A percentile compares a stretch with the other conserved stretches of the same genome.
Conservation (phyloP, 2,888 invertebrate species). For the Caenorhabditis sp. region DNA sequence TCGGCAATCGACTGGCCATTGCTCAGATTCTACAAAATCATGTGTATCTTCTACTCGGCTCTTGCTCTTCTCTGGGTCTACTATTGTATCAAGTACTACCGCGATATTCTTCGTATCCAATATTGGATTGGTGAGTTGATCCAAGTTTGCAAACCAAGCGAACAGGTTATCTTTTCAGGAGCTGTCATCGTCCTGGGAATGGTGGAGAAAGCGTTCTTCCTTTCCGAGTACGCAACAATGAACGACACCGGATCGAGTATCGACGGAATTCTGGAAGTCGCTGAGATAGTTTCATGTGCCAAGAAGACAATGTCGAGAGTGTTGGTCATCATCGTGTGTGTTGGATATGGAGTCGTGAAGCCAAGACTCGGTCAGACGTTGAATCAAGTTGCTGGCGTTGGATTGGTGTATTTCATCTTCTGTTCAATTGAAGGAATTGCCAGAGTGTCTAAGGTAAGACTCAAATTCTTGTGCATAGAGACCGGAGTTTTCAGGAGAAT, state of each 20-base stretch:
- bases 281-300: slow-evolving; percentile 93
- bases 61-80: slow-evolving; percentile 91
- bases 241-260: slow-evolving; percentile 87
- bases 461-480: neutral
- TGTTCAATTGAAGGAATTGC: slow-evolving; percentile 93
- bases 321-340: slow-evolving; percentile 94
- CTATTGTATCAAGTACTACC: slow-evolving; percentile 92
- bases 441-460: slow-evolving; percentile 86
- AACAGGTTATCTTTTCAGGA: slow-evolving; percentile 67
- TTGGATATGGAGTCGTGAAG: slow-evolving; percentile 96
- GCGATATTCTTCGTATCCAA: slow-evolving; percentile 93
- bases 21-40: slow-evolving; percentile 91
- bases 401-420: slow-evolving; percentile 90
- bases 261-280: slow-evolving; percentile 85
- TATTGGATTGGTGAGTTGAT: slow-evolving; percentile 91
- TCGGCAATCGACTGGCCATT: slow-evolving; percentile 94
- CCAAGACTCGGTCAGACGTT: slow-evolving; percentile 93
- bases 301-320: slow-evolving; percentile 94
- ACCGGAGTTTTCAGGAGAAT: neutral
- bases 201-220: slow-evolving; percentile 90
- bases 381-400: slow-evolving; percentile 92
- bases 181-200: slow-evolving; percentile 84
- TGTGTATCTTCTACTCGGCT: slow-evolving; percentile 93
- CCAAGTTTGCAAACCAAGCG: neutral
- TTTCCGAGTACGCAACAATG: slow-evolving; percentile 91